Evolutionary conservation across 2,888 invertebrate species (phyloP).

Genomic region (Acanthosepion esculentum): DNA sequence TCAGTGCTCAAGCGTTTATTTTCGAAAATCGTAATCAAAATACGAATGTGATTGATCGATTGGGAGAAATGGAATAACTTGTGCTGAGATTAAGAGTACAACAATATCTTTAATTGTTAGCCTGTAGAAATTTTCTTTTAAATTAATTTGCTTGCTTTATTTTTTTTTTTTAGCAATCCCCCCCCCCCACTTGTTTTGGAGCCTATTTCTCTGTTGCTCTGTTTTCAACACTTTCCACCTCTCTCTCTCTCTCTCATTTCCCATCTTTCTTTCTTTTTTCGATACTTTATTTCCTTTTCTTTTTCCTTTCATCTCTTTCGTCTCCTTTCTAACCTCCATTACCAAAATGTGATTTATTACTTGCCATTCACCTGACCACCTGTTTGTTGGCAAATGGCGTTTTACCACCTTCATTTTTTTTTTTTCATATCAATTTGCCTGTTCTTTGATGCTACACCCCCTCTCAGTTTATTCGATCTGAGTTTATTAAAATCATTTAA

Average conservation of each 20-base stretch:
- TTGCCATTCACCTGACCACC: neutral
- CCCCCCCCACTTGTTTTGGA: neutral
- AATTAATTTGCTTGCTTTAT: neutral
- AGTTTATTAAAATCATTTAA: constrained; percentile 10
- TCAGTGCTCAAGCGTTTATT: too few relatives aligned
- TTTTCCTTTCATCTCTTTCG: too few relatives aligned
- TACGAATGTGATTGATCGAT: too few relatives aligned
- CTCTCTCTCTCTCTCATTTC: neutral
- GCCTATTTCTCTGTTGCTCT: too few relatives aligned
- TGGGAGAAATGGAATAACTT: too few relatives aligned
- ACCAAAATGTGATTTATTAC: neutral
- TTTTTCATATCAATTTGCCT: too few relatives aligned
- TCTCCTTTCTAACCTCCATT: neutral
- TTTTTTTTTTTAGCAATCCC: neutral
- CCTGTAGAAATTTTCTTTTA: too few relatives aligned
- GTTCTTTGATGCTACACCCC: neutral
- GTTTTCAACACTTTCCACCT: neutral
- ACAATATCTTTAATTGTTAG: too few relatives aligned
- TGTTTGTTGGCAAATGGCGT: too few relatives aligned
- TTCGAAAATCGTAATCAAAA: too few relatives aligned
- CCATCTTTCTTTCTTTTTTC: neutral
- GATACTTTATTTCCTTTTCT: neutral
- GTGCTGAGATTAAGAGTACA: too few relatives aligned
- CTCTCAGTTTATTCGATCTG: neutral
- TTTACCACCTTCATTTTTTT: too few relatives aligned